Percentiles rank a stretch among this genome's conserved stretches.
phyloP scores from a whole-genome alignment of 2,888 invertebrate species.

The Amphimallon solstitiale region DNA sequence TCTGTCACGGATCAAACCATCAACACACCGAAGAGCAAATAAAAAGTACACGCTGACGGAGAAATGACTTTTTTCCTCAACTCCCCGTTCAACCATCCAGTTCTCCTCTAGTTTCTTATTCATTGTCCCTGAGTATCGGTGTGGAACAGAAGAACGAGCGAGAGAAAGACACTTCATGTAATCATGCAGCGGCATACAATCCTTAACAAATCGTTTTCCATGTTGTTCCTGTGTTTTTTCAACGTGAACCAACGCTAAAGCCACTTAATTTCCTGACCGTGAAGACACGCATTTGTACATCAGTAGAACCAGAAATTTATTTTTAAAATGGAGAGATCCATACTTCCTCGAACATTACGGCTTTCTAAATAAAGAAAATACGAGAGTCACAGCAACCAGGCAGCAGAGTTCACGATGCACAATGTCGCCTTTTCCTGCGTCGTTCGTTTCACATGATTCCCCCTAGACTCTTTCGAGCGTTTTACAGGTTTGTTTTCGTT shows the following conservation, averaged over 20 bases:
- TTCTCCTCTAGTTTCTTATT: conserved; percentile 44
- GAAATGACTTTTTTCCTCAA: conserved; percentile 46
- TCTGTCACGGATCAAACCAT: conserved; percentile 41
- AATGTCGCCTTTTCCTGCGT: conserved; percentile 3
- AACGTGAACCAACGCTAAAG: conserved; percentile 31
- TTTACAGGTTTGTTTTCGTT: conserved; percentile 12
- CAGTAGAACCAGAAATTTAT: conserved; percentile 35
- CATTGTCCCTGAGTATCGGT: conserved; percentile 48
- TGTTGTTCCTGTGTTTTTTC: conserved; percentile 38
- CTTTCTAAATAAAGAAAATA: conserved; percentile 14
- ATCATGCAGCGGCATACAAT: too few relatives aligned
- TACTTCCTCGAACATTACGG: conserved; percentile 35
- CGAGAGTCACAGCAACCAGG: too few relatives aligned
- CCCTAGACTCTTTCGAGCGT: conserved; percentile 16
- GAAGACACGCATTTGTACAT: conserved; percentile 44
- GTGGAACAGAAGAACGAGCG: conserved; percentile 48
- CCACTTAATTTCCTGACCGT: conserved; percentile 45
- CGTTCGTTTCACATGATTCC: conserved; percentile 17
- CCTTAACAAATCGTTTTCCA: conserved; percentile 44
- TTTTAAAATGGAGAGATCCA: conserved; percentile 31
- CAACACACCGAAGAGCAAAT: conserved; percentile 13
- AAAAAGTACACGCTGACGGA: conserved; percentile 44
- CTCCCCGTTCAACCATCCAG: conserved; percentile 23
- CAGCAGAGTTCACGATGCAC: background rate
- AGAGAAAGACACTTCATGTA: too few relatives aligned